phyloP scores from a whole-genome alignment of 1,140 invertebrate genomes.

The Amyelois transitella region DNA sequence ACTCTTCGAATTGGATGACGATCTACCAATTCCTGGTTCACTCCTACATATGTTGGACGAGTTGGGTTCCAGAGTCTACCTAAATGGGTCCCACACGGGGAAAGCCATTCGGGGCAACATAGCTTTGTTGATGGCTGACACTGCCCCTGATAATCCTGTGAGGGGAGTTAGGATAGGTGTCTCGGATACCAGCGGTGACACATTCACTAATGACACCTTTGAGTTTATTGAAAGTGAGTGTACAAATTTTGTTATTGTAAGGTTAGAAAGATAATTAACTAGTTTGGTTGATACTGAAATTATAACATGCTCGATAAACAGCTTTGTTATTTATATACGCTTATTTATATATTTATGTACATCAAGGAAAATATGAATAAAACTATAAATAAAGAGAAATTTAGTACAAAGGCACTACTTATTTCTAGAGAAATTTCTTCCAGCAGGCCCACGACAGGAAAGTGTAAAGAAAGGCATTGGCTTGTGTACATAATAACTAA shows the following conservation, averaged over 20 bases:
- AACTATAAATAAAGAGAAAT: no score
- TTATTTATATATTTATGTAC: no score
- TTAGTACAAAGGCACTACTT: no score
- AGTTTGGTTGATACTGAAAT: no score
- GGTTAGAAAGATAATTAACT: no score
- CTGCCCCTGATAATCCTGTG: slow-evolving; percentile 32
- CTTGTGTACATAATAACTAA: no score
- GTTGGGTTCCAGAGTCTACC: slow-evolving; percentile 40
- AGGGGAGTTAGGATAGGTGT: slow-evolving; percentile 48
- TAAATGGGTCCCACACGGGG: slow-evolving; percentile 32
- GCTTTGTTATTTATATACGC: no score
- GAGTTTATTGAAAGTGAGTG: slow-evolving; percentile 45
- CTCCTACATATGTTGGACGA: slow-evolving; percentile 53
- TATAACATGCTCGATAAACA: no score
- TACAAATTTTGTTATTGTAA: neutral
- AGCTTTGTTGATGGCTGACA: slow-evolving; percentile 54
- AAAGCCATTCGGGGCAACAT: slow-evolving; percentile 45
- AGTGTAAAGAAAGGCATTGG: no score
- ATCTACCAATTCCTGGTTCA: slow-evolving; percentile 47
- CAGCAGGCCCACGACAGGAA: no score
- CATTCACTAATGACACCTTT: slow-evolving; percentile 43
- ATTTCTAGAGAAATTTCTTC: no score
- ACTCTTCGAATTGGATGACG: slow-evolving; percentile 39
- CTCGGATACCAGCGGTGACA: slow-evolving; percentile 19
- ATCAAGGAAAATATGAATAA: no score